Evolutionary conservation across 1,140 invertebrate species (phyloP), one percentile per base, ranked within the genome.

Genomic region (Chelonus insularis): DNA sequence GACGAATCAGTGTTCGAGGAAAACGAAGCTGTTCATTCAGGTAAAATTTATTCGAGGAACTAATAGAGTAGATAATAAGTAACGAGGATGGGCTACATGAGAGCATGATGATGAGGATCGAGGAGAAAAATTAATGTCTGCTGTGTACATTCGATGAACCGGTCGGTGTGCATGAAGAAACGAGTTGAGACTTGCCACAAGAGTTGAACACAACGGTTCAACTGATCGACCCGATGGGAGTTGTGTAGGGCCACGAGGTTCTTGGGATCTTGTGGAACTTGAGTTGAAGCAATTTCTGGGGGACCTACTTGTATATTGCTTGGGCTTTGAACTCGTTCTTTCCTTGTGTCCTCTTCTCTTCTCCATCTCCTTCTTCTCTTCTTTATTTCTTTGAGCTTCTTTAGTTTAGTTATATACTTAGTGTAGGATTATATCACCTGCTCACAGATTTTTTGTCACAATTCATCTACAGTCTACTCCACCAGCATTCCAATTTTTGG

Each of bases 1-100:
- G 75, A 75, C 43, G 63, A 64, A 32, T 72, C 67, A 14, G 69
- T 58, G 4, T 75, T 75, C 67, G 75, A 75, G 43, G 78, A 79
- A 54, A 86, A 88, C 67, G 84, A 83, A n/a, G 86, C 79, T 20
- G 80, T 86, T 54, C 86, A 87, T 78, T 88, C 86, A 71, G 86
- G 86, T 88, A 83, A 65, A 52, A 36, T 43, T 48, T 25, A 12
- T n/a, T 55, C 43, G 55, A 47, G 41, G 25, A 56, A 21, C 56
- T 0, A 1, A 29, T 29, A 7, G 4, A 9, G 2, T 57, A 11
- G 3, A 29, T 8, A 5, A 50, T 9, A 29, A 9, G 47, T 21
- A 23, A 23, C n/a, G 21, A 45, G 14, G 9, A 2, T 16, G n/a
- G 41, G 16, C 4, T 45, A 45, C n/a, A n/a, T 6, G 12, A 45